Base-by-base conservation (phyloP, 2,888 invertebrate genomes). In the Epinotia demarniana region DNA sequence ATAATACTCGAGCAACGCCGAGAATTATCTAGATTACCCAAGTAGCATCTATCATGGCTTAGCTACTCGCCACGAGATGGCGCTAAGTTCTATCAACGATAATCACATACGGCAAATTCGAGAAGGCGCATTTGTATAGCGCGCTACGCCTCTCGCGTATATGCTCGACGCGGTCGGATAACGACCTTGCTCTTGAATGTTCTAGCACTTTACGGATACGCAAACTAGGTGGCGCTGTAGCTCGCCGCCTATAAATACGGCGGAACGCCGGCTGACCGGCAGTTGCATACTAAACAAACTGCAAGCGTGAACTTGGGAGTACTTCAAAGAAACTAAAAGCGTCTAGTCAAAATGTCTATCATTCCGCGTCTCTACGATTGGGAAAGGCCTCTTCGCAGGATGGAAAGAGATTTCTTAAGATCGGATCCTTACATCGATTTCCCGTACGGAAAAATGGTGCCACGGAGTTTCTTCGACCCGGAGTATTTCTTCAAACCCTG, bases 331-430 rank as follows among this genome's bases (percentile, higher is more conserved):
- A 27, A 67, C 61, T 13, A 13, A 39, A 68, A 53, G 27, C 39
- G 27, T 78, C 69, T 75, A 72, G n/a, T 58, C 66, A 87, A 85
- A 83, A 93, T 94, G 94, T 86, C 94, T 33, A 63, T 92, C 58
- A 75, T 87, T 75, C 90, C 92, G 27, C 84, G 84, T 72, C 82
- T 91, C 58, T 87, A 84, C 79, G 89, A 93, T 62, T 79, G 87
- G 23, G 87, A 90, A 27, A 84, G 85, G 27, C 92, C 93, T 0
- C 87, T 90, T n/a, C 84, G 89, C 2, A 78, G 89, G 67, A 80
- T 92, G 83, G 93, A 94, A 75, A 85, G 89, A 11, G 89, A 92
- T 16, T 89, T 92, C 27, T 85, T 70, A 58, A 64, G 74, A 58
- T 46, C 87, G 75, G 83, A 84, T 77, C 85, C 87, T 64, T 79